Percentiles rank a stretch among this genome's conserved stretches.
Conservation (phyloP, 2,888 invertebrate species). For the Odiellus spinosus region DNA sequence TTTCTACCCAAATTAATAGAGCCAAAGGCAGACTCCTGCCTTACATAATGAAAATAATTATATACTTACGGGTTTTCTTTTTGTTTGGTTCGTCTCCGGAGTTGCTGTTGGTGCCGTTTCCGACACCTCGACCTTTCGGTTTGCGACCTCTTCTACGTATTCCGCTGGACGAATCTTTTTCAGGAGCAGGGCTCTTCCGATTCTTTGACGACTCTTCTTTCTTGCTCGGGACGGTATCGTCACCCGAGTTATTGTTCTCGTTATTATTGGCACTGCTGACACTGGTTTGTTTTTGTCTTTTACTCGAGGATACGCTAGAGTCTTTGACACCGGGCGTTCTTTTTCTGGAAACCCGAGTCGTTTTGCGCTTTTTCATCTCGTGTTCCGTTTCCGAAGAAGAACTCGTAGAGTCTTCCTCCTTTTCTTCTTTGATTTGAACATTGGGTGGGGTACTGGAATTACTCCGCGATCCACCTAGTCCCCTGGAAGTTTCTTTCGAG, state of each 20-base stretch:
- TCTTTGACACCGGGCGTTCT: constrained; percentile 4
- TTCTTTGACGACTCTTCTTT: constrained; percentile 10
- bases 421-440: constrained; percentile 20
- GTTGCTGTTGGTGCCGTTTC: too few relatives aligned
- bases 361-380: constrained; percentile 9
- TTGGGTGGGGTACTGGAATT: constrained; percentile 1
- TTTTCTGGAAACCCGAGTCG: constrained; percentile 4
- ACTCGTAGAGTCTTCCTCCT: constrained; percentile 27
- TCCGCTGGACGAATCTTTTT: constrained; percentile 4
- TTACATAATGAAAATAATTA: too few relatives aligned
- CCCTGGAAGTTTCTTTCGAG: not conserved
- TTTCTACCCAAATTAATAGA: too few relatives aligned
- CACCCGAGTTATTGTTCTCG: constrained; percentile 4
- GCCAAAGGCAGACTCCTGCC: too few relatives aligned
- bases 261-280: constrained; percentile 7
- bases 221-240: constrained; percentile 9
- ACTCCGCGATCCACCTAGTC: not conserved
- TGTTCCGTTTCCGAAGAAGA: constrained; percentile 29
- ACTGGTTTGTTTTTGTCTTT: constrained; percentile 7
- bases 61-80: constrained; percentile 14
- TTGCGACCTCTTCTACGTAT: constrained; percentile 12
- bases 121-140: constrained; percentile 6
- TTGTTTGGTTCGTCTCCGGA: constrained; percentile 6
- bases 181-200: not conserved
- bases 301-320: constrained; percentile 4